These are phyloP conservation scores for Odontomachus brunneus DNA, from an alignment of 1,140 invertebrate genomes.

Conservation along the genomic window DNA sequence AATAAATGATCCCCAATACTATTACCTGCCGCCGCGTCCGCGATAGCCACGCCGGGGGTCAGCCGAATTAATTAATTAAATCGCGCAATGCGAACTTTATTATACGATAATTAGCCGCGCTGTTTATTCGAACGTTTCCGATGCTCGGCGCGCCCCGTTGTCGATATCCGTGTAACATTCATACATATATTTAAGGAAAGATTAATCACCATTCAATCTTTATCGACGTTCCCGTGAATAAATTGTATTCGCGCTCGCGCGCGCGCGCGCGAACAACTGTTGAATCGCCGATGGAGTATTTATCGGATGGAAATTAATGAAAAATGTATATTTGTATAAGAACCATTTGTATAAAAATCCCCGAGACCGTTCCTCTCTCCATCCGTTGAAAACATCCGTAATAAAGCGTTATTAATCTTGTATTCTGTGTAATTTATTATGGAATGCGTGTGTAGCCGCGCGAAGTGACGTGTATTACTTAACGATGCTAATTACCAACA, in stretches of 20 bases:
- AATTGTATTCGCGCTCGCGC: neutral
- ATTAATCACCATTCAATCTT: neutral
- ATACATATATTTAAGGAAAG: conserved; percentile 14
- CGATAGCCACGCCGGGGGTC: conserved; percentile 6
- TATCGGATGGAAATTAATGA: conserved; percentile 13
- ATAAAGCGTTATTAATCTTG: too few species aligned
- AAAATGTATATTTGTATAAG: neutral
- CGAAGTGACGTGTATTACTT: too few species aligned
- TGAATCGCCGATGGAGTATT: neutral
- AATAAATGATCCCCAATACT: conserved; percentile 57
- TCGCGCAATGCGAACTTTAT: conserved; percentile 31
- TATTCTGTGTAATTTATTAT: too few species aligned
- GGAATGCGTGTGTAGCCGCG: too few species aligned
- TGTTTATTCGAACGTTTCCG: conserved; percentile 41
- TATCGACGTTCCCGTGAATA: neutral
- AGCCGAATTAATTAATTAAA: conserved; percentile 62
- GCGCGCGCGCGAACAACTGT: too few species aligned
- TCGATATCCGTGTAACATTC: neutral
- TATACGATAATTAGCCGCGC: conserved; percentile 36
- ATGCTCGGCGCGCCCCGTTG: too few species aligned
- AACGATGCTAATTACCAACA: too few species aligned
- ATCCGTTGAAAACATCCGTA: too few species aligned
- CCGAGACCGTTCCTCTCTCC: too few species aligned
- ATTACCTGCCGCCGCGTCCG: too few species aligned
- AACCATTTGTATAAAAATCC: conserved; percentile 2